Evolutionary conservation across 2,113 vertebrate species (phyloP).

Genomic region (Apteryx owenii): DNA sequence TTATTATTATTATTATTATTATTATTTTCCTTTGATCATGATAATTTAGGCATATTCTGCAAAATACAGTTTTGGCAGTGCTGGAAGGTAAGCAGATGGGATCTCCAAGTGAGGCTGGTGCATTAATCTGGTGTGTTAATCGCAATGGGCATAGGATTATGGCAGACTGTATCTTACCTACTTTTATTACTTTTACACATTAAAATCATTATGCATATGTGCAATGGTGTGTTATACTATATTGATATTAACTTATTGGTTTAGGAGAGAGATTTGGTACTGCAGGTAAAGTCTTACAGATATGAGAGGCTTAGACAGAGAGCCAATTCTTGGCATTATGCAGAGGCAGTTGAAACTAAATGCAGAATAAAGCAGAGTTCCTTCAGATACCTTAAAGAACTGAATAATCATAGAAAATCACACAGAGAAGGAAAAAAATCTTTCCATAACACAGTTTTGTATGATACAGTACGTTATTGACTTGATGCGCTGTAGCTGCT

Average conservation of each 20-base stretch:
- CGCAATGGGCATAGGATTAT: neutral
- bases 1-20: too few species aligned
- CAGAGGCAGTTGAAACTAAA: neutral
- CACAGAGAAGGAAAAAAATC: neutral
- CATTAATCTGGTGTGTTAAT: neutral
- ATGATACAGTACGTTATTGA: neutral
- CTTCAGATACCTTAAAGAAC: neutral
- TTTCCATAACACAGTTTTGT: neutral
- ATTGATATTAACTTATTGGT: neutral
- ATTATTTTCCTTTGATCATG: neutral
- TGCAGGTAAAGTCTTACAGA: neutral
- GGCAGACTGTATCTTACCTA: neutral
- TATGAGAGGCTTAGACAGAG: neutral
- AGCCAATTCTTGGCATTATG: neutral
- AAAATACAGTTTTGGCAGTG: neutral
- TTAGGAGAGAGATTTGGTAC: neutral
- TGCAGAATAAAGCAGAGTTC: neutral
- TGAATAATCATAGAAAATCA: neutral
- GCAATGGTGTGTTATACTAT: neutral
- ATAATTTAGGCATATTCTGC: neutral
- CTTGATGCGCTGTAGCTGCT: neutral
- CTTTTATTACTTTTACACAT: neutral
- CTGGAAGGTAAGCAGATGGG: neutral
- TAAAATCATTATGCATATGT: neutral
- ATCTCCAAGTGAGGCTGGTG: neutral